These are phyloP conservation scores for Trachymyrmex septentrionalis DNA, from an alignment of 1,140 invertebrate species.

Conservation along the genomic window DNA sequence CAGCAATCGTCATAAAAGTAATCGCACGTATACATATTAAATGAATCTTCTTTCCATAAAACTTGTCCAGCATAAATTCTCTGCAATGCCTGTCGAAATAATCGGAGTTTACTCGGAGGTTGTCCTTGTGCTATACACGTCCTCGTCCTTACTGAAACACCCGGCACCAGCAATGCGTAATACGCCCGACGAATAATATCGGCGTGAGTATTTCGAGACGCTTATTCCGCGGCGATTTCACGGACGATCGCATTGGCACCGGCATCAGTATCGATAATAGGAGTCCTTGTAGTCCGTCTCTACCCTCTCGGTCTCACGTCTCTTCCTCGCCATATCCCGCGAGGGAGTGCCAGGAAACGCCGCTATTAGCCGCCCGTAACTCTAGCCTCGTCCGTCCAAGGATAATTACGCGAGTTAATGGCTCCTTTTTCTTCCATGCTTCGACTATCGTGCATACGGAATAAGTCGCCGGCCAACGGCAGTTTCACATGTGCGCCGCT, in stretches of 20 bases:
- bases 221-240: constrained; percentile 62
- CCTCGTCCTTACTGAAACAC: not conserved
- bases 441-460: constrained; percentile 53
- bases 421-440: constrained; percentile 75
- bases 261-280: constrained; percentile 68
- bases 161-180: not conserved
- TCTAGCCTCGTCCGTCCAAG: constrained; percentile 79
- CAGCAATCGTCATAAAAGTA: not conserved
- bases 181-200: not conserved
- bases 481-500: constrained; percentile 2
- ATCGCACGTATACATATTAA: not conserved
- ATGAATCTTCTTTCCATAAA: not conserved
- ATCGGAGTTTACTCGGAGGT: not conserved
- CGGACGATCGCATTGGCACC: constrained; percentile 60
- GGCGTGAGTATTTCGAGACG: constrained; percentile 39
- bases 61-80: not conserved
- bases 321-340: constrained; percentile 63
- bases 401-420: constrained; percentile 83
- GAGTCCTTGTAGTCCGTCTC: constrained; percentile 64
- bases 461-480: constrained; percentile 15
- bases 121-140: not conserved
- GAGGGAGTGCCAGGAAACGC: constrained; percentile 82
- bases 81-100: not conserved
- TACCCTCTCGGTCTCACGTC: constrained; percentile 20
- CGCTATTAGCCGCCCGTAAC: constrained; percentile 81